These are phyloP conservation scores for Leptopilina myrica DNA, from an alignment of 2,888 invertebrate genomes.

Conservation along the genomic window DNA sequence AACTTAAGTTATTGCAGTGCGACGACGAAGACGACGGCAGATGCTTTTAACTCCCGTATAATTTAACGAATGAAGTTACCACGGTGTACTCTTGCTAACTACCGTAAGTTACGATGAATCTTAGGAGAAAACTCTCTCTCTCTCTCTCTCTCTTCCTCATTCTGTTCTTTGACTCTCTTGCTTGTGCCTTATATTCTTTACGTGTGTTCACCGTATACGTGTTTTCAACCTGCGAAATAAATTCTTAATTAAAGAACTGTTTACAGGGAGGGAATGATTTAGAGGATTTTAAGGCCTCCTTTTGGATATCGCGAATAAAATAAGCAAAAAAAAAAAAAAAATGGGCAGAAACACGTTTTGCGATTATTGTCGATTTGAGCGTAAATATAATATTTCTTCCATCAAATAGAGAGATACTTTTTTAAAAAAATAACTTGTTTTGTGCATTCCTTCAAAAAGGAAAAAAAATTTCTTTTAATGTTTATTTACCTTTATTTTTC, in stretches of 20 bases:
- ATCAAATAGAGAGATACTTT: conserved; percentile 30
- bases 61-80: conserved; percentile 69
- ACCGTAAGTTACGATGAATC: conserved; percentile 59
- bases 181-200: too few relatives aligned
- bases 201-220: too few relatives aligned
- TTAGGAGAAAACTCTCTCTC: conserved; percentile 51
- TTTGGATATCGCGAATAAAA: conserved; percentile 33
- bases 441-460: background rate
- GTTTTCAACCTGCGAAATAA: conserved; percentile 33
- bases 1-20: conserved; percentile 35
- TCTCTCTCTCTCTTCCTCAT: conserved; percentile 52
- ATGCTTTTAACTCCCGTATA: conserved; percentile 68
- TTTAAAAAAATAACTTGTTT: background rate
- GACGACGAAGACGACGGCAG: conserved; percentile 56
- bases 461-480: background rate
- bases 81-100: conserved; percentile 58
- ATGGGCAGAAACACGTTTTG: conserved; percentile 16
- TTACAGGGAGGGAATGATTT: conserved; percentile 32
- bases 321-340: background rate
- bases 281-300: conserved; percentile 24
- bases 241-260: conserved; percentile 39
- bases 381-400: conserved; percentile 16
- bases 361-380: conserved; percentile 24
- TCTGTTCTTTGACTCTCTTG: background rate
- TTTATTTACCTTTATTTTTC: too few relatives aligned